Percentiles rank a stretch among this genome's conserved stretches.
phyloP scores from a whole-genome alignment of 2,797 vertebrate genomes.

The Sardinella longiceps region DNA sequence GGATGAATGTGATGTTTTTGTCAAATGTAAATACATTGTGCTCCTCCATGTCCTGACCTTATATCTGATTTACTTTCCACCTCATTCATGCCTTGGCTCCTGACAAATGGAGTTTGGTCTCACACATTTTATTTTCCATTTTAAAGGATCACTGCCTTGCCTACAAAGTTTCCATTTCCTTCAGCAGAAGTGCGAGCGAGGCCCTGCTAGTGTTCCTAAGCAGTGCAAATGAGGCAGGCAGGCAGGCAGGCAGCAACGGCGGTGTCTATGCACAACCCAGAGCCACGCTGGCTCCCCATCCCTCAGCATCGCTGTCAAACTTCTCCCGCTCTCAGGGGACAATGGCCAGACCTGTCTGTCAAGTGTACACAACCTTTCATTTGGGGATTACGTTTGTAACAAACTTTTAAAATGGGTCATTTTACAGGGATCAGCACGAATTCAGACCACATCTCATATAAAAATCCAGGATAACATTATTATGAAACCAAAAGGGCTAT shows the following conservation, averaged over 20 bases:
- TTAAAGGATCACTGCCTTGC: slow-evolving; percentile 43
- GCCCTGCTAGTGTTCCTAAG: slow-evolving; percentile 4
- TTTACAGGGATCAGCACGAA: slow-evolving; percentile 22
- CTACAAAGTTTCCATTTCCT: slow-evolving; percentile 60
- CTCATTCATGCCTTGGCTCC: slow-evolving; percentile 55
- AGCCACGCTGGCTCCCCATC: neutral
- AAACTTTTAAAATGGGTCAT: slow-evolving; percentile 44
- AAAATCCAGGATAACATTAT: slow-evolving; percentile 31
- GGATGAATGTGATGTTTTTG: neutral
- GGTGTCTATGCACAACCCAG: neutral
- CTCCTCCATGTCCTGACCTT: neutral
- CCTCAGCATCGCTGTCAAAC: neutral
- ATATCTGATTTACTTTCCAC: slow-evolving; percentile 50
- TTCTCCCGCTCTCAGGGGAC: slow-evolving; percentile 12
- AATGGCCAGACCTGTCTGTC: slow-evolving; percentile 35
- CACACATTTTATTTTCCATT: slow-evolving; percentile 58
- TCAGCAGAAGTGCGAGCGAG: slow-evolving; percentile 26
- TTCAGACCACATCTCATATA: neutral
- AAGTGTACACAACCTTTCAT: slow-evolving; percentile 27
- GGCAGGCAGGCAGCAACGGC: no score
- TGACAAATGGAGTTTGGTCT: slow-evolving; percentile 40
- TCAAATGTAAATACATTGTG: neutral
- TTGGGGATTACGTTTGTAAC: slow-evolving; percentile 41
- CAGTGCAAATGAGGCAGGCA: neutral
- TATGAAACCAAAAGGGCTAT: slow-evolving; percentile 33